phyloP scores from a whole-genome alignment of 2,888 invertebrate species.

The Ganaspis brasiliensis region DNA sequence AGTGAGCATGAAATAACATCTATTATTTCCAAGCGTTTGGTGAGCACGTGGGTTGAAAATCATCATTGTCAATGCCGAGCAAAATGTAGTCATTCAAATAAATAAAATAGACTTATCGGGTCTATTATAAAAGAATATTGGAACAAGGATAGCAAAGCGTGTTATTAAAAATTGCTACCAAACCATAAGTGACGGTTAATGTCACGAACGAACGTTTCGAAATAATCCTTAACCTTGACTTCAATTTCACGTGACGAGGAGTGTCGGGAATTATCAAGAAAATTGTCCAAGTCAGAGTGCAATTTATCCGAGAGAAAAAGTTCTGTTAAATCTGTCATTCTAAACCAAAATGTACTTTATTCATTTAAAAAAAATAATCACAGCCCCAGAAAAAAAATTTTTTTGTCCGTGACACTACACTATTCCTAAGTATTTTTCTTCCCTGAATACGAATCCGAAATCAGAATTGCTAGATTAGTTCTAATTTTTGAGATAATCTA shows the following conservation, averaged over 20 bases:
- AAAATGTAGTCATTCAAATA: neutral
- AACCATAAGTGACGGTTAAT: slow-evolving; percentile 8
- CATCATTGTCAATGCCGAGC: neutral
- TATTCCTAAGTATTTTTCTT: too few species aligned
- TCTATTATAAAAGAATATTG: neutral
- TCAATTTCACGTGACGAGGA: slow-evolving; percentile 15
- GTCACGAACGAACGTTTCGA: slow-evolving; percentile 36
- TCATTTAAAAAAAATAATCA: too few species aligned
- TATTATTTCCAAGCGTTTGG: neutral
- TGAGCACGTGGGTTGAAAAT: neutral
- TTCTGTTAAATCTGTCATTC: neutral
- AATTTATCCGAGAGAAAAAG: slow-evolving; percentile 1
- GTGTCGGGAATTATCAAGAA: slow-evolving; percentile 11
- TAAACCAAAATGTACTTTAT: too few species aligned
- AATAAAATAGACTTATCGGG: neutral
- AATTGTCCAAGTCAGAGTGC: neutral
- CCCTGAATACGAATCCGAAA: too few species aligned
- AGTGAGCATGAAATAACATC: neutral
- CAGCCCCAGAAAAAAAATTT: too few species aligned
- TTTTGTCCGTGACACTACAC: too few species aligned
- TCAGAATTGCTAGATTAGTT: too few species aligned
- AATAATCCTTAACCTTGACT: slow-evolving; percentile 38
- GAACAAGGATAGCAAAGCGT: neutral
- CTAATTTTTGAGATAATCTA: too few species aligned
- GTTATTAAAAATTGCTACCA: neutral